A percentile compares a stretch with the other conserved stretches of the same genome.
phyloP scores from a whole-genome alignment of 2,113 vertebrate species.

The Lipophrys pholis region DNA sequence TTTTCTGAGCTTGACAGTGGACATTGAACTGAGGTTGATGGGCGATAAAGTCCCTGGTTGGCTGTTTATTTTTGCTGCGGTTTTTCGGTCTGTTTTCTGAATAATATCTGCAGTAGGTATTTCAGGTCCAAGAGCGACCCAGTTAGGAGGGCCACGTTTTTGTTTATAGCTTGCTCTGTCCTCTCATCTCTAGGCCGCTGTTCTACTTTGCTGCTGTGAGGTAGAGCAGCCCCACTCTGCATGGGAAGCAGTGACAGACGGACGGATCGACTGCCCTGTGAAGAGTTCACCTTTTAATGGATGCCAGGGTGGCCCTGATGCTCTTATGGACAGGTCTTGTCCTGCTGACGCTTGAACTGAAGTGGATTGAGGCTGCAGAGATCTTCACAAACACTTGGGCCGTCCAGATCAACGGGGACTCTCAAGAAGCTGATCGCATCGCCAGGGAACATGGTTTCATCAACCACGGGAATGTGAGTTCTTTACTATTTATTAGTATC shows the following conservation, averaged over 20 bases:
- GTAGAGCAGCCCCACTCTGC: slow-evolving; percentile 59
- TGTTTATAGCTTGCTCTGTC: slow-evolving; percentile 63
- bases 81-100: slow-evolving; percentile 42
- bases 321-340: slow-evolving; percentile 86
- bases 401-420: slow-evolving; percentile 87
- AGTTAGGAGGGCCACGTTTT: slow-evolving; percentile 63
- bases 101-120: slow-evolving; percentile 20
- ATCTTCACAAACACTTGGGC: slow-evolving; percentile 97
- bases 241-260: slow-evolving; percentile 60
- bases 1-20: slow-evolving; percentile 6
- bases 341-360: slow-evolving; percentile 79
- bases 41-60: slow-evolving; percentile 41
- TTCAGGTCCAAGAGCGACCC: slow-evolving; percentile 48
- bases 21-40: slow-evolving; percentile 12
- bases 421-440: slow-evolving; percentile 85
- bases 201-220: slow-evolving; percentile 73
- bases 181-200: slow-evolving; percentile 74
- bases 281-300: slow-evolving; percentile 81
- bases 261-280: slow-evolving; percentile 56
- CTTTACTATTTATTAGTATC: neutral
- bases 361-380: slow-evolving; percentile 76
- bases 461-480: slow-evolving; percentile 91
- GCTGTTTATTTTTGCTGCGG: slow-evolving; percentile 14
- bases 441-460: slow-evolving; percentile 92
- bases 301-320: slow-evolving; percentile 79